These are phyloP conservation scores for Sycobia sp. DNA, from an alignment of 1,140 invertebrate genomes.

Conservation along the genomic window DNA sequence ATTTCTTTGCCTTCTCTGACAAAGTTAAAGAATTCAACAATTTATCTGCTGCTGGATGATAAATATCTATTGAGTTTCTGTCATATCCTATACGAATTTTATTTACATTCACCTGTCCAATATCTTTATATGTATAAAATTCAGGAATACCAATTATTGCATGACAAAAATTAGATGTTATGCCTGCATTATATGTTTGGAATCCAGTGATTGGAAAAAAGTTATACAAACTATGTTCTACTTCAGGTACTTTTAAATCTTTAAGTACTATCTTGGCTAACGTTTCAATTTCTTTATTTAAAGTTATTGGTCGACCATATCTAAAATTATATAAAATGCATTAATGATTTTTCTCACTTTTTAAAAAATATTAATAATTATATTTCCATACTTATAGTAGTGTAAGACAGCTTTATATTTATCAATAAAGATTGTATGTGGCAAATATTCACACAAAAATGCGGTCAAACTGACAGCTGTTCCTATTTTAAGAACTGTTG, in stretches of 20 bases:
- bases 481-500: background rate
- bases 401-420: slow-evolving; percentile 61
- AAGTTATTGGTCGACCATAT: slow-evolving; percentile 51
- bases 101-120: slow-evolving; percentile 57
- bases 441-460: slow-evolving; percentile 12
- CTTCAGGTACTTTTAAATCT: slow-evolving; percentile 58
- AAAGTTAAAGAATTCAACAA: slow-evolving; percentile 71
- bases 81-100: slow-evolving; percentile 63
- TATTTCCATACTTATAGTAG: slow-evolving; percentile 61
- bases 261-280: slow-evolving; percentile 61
- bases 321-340: slow-evolving; percentile 30
- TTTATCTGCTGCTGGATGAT: slow-evolving; percentile 64
- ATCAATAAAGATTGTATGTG: slow-evolving; percentile 62
- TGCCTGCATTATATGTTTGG: slow-evolving; percentile 66
- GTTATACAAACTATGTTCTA: slow-evolving; percentile 52
- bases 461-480: background rate
- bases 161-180: slow-evolving; percentile 56
- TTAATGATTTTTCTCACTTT: background rate
- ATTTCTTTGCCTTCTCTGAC: slow-evolving; percentile 76
- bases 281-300: slow-evolving; percentile 51
- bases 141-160: slow-evolving; percentile 69
- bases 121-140: slow-evolving; percentile 64
- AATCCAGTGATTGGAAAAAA: slow-evolving; percentile 71
- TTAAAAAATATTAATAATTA: slow-evolving; percentile 1
- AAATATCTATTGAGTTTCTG: slow-evolving; percentile 63